A percentile compares a stretch with the other conserved stretches of the same genome.
Evolutionary conservation across 2,113 vertebrate genomes (phyloP).

Genomic region (Tyrannus savana): DNA sequence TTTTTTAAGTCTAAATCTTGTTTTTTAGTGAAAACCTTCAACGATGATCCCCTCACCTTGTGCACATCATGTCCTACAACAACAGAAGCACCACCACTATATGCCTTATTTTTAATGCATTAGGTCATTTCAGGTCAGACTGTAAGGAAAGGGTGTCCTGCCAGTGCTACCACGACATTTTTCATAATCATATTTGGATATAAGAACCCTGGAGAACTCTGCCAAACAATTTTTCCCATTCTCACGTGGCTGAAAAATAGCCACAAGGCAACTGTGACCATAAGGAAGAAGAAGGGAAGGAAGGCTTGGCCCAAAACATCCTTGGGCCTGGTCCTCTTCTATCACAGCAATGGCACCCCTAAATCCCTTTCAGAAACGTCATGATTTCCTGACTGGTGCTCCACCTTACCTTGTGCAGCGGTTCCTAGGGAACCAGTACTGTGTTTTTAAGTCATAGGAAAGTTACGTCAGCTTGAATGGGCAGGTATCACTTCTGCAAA

Average conservation of each 20-base stretch:
- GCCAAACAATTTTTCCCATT: background rate
- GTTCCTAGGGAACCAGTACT: background rate
- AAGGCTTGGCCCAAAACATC: background rate
- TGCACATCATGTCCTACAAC: background rate
- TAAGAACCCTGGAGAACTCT: background rate
- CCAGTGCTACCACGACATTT: background rate
- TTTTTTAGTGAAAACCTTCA: background rate
- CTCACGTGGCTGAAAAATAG: background rate
- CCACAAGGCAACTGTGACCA: background rate
- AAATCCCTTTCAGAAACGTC: background rate
- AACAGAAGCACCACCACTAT: fast-evolving
- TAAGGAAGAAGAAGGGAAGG: background rate
- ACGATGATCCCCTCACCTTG: background rate
- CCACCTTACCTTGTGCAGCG: background rate
- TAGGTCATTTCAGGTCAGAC: background rate
- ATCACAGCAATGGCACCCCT: background rate
- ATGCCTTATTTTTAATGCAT: background rate
- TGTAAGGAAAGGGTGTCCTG: background rate
- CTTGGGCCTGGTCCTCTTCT: background rate
- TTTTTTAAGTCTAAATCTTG: background rate
- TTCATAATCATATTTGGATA: background rate
- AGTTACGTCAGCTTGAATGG: background rate
- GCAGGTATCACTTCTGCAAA: background rate
- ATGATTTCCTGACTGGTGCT: background rate
- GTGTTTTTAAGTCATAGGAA: background rate